Conservation (phyloP, 2,113 vertebrate species). For the Opisthocomus hoazin region DNA sequence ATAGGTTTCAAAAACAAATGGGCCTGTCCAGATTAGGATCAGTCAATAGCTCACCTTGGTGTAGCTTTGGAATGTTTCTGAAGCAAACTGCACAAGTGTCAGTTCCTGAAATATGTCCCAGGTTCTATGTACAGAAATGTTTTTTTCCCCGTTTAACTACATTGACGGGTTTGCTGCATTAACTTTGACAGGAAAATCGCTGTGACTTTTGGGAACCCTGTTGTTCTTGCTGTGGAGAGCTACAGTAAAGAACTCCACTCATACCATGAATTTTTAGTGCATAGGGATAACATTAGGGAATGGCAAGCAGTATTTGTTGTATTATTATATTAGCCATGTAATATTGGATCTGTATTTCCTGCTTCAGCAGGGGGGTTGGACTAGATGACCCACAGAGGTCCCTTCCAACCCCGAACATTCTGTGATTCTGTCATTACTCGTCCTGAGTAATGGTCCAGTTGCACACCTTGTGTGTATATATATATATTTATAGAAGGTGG, state of each 20-base stretch:
- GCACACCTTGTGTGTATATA: not conserved
- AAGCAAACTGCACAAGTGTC: not conserved
- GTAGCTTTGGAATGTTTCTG: not conserved
- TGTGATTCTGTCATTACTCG: not conserved
- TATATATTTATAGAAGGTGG: not conserved
- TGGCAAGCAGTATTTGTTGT: not conserved
- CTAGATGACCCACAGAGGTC: no score
- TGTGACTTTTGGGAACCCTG: not conserved
- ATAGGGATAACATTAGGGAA: not conserved
- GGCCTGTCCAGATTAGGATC: not conserved
- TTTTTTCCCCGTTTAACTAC: not conserved
- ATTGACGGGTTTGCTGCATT: not conserved
- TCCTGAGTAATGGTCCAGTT: not conserved
- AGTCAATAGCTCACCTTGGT: not conserved
- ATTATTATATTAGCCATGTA: not conserved
- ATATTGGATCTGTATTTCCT: not conserved
- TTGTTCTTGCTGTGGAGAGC: not conserved
- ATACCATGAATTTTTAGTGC: not conserved
- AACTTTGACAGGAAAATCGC: not conserved
- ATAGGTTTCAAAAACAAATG: not conserved
- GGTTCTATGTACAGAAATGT: not conserved
- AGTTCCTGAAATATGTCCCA: not conserved
- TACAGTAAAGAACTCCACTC: not conserved
- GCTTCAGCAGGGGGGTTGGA: no score
- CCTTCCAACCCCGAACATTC: no score